Conservation (phyloP, 1,140 invertebrate species). For the Drosophila fuyamai region DNA sequence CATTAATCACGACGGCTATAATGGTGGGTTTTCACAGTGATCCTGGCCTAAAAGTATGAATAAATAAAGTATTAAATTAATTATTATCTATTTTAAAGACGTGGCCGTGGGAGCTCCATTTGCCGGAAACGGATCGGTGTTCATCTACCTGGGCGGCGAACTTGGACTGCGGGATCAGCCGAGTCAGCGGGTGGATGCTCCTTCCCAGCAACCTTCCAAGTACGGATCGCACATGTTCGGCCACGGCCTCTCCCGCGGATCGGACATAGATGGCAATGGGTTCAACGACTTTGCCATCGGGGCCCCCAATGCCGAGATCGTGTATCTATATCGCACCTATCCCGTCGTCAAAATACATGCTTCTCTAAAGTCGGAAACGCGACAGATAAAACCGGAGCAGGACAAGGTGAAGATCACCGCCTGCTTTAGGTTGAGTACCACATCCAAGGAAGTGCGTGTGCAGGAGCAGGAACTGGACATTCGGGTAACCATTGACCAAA, state of each 20-base stretch:
- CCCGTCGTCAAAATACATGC: conserved; percentile 86
- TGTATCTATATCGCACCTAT: conserved; percentile 86
- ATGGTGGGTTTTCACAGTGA: conserved; percentile 84
- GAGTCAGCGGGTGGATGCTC: conserved; percentile 85
- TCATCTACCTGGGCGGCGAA: conserved; percentile 87
- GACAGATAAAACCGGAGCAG: conserved; percentile 85
- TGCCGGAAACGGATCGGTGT: conserved; percentile 88
- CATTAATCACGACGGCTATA: conserved; percentile 88
- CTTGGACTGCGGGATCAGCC: conserved; percentile 86
- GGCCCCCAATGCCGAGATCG: conserved; percentile 86
- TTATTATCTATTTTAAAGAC: conserved; percentile 84
- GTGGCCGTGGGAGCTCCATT: conserved; percentile 89
- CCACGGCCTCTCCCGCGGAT: conserved; percentile 87
- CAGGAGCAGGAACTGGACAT: conserved; percentile 69
- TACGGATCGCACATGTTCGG: conserved; percentile 85
- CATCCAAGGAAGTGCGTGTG: conserved; percentile 53
- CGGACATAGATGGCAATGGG: conserved; percentile 88
- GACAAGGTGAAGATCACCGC: conserved; percentile 85
- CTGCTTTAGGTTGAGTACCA: conserved; percentile 81
- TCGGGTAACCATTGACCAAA: conserved; percentile 63
- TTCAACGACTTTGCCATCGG: conserved; percentile 89
- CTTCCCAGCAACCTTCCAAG: conserved; percentile 55
- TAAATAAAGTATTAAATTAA: background rate
- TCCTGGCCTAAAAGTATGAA: too few relatives aligned
- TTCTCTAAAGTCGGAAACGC: conserved; percentile 84